These are phyloP conservation scores for Meloidogyne hapla DNA, from an alignment of 1,140 invertebrate species.

Conservation along the genomic window DNA sequence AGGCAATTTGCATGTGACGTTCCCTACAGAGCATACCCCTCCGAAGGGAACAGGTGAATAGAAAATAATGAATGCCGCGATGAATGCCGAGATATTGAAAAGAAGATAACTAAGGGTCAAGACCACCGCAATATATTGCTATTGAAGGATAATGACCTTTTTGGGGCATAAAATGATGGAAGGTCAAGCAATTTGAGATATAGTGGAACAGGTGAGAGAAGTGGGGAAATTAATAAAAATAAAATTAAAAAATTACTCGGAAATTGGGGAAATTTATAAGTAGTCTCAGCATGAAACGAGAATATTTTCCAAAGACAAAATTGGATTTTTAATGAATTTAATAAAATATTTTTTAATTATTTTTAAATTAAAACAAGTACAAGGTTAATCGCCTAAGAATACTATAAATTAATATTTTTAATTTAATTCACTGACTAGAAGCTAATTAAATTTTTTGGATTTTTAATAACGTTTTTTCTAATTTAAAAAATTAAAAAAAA, in stretches of 20 bases:
- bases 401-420: no score
- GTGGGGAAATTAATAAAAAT: neutral
- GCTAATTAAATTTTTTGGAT: no score
- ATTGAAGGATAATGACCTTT: constrained; percentile 3
- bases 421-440: no score
- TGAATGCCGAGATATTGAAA: neutral
- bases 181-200: neutral
- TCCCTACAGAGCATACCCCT: neutral
- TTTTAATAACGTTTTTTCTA: no score
- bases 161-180: neutral
- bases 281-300: neutral
- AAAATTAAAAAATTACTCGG: neutral
- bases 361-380: no score
- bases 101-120: neutral
- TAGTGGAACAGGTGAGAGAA: neutral
- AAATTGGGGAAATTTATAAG: neutral
- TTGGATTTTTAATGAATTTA: no score
- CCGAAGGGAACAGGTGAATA: neutral
- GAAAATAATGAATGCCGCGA: neutral
- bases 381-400: no score
- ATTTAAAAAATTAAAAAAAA: no score
- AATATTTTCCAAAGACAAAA: no score
- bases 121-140: constrained; percentile 1
- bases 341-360: no score
- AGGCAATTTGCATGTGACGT: neutral